Conservation (phyloP, 2,797 vertebrate genomes). For the Paguma larvata region DNA sequence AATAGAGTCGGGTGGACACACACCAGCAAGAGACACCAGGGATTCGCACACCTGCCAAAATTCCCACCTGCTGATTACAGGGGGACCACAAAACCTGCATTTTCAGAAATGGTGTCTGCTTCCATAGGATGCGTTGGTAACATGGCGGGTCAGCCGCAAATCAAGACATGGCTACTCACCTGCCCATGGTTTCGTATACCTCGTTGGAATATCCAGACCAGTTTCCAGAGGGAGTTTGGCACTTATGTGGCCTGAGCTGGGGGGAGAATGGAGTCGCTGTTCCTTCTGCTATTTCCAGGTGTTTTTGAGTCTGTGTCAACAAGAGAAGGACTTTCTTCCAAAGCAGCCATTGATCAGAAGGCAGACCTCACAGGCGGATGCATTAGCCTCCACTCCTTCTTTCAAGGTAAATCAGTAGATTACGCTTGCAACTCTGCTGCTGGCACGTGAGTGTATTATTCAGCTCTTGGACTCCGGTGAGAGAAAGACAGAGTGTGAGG, state of each 20-base stretch:
- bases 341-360: background rate
- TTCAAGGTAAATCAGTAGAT: background rate
- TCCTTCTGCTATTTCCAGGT: background rate
- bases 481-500: too few relatives aligned
- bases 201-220: background rate
- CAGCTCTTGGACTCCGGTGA: background rate
- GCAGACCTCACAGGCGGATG: fast-evolving
- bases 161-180: too few relatives aligned
- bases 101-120: background rate
- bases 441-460: background rate
- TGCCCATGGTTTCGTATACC: fast-evolving
- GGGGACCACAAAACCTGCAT: background rate
- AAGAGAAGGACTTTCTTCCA: background rate
- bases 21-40: fast-evolving
- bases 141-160: background rate
- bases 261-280: fast-evolving
- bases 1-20: background rate
- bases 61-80: background rate
- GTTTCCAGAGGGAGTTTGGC: background rate
- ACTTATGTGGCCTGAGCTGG: fast-evolving
- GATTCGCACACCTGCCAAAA: background rate
- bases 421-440: too few relatives aligned
- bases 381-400: too few relatives aligned
- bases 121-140: background rate
- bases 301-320: background rate